Evolutionary conservation across 2,113 vertebrate species (phyloP).

Genomic region (Motacilla tschutschensis): DNA sequence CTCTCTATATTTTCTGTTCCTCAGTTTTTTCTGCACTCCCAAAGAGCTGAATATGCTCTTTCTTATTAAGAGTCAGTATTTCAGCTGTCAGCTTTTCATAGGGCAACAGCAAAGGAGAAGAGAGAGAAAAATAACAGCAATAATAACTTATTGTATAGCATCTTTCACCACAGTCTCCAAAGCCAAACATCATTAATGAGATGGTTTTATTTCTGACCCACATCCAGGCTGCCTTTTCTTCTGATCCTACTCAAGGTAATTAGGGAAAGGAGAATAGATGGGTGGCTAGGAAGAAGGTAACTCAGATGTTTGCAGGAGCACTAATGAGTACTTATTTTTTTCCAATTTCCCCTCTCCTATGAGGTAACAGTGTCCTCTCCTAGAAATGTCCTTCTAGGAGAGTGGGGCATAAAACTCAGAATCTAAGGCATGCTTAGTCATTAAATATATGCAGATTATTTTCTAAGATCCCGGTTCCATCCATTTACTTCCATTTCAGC

Average conservation of each 20-base stretch:
- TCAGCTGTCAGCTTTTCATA: background rate
- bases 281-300: background rate
- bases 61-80: background rate
- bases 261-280: background rate
- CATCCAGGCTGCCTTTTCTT: background rate
- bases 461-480: background rate
- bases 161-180: constrained; percentile 6
- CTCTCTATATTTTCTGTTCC: background rate
- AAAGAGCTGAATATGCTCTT: background rate
- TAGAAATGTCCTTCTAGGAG: background rate
- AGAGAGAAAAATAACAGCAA: constrained; percentile 1
- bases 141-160: background rate
- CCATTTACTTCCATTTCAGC: background rate
- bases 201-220: background rate
- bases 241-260: background rate
- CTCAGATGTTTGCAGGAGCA: background rate
- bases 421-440: background rate
- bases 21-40: background rate
- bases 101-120: background rate
- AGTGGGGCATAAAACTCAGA: background rate
- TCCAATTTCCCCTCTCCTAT: background rate
- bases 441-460: background rate
- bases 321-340: background rate
- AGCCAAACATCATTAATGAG: constrained; percentile 1
- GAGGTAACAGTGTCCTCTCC: background rate